These are phyloP conservation scores for Triplophysa rosa DNA, from an alignment of 2,113 vertebrate genomes.

Conservation along the genomic window DNA sequence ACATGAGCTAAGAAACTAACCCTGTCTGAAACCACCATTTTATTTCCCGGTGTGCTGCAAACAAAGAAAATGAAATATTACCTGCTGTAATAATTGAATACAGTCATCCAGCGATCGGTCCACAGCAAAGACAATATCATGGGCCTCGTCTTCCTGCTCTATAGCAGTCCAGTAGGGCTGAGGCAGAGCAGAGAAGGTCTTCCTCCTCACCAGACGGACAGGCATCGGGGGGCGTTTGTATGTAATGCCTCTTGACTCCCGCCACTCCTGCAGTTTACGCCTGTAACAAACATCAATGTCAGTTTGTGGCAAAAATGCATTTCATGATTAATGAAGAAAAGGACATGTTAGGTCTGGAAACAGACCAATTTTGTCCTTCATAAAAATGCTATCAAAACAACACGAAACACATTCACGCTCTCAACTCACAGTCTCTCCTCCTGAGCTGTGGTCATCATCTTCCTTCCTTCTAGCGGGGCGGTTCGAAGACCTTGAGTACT, in stretches of 20 bases:
- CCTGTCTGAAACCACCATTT: too few species aligned
- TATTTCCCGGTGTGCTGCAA: not conserved
- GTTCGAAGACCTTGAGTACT: conserved; percentile 53
- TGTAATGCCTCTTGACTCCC: conserved; percentile 79
- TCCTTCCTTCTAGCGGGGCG: conserved; percentile 1
- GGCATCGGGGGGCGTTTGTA: conserved; percentile 91
- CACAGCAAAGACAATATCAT: conserved; percentile 68
- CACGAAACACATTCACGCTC: too few species aligned
- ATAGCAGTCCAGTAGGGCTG: conserved; percentile 71
- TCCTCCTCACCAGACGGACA: conserved; percentile 59
- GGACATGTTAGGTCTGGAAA: not conserved
- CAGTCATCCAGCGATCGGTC: conserved; percentile 78
- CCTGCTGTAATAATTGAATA: conserved; percentile 78
- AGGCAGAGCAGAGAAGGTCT: conserved; percentile 40
- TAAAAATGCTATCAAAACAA: not conserved
- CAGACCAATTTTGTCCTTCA: not conserved
- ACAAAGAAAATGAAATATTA: conserved; percentile 49
- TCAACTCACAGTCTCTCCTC: conserved; percentile 72
- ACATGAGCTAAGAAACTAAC: too few species aligned
- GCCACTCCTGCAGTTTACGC: conserved; percentile 86
- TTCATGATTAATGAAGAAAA: not conserved
- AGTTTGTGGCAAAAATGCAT: too few species aligned
- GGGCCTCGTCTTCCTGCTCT: conserved; percentile 75
- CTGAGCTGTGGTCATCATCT: conserved; percentile 66
- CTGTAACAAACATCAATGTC: conserved; percentile 63